These are phyloP conservation scores for Drosophila anomelani DNA, from an alignment of 2,888 invertebrate genomes.

Conservation along the genomic window DNA sequence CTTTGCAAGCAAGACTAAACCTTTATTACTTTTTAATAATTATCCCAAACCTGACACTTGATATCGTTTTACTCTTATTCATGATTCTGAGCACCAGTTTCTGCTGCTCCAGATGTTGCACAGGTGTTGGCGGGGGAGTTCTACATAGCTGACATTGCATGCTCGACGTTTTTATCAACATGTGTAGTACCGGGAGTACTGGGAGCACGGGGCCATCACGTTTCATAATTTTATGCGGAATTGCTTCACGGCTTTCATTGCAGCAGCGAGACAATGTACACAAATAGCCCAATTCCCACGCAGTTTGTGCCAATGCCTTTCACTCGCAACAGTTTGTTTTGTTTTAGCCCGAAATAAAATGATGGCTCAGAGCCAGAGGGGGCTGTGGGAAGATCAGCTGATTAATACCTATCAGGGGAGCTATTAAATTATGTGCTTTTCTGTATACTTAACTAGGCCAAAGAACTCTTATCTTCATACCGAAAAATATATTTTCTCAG, in stretches of 20 bases:
- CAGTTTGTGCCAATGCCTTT: slow-evolving; percentile 59
- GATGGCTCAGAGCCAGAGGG: slow-evolving; percentile 18
- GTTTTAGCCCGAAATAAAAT: slow-evolving; percentile 30
- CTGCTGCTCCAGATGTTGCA: slow-evolving; percentile 7
- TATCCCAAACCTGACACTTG: background rate
- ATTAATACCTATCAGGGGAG: slow-evolving; percentile 17
- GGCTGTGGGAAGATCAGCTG: slow-evolving; percentile 27
- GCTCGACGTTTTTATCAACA: slow-evolving; percentile 47
- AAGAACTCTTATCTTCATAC: slow-evolving; percentile 1
- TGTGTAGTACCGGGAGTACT: slow-evolving; percentile 29
- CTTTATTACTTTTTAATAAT: no score
- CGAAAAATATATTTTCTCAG: background rate
- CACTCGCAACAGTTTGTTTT: slow-evolving; percentile 52
- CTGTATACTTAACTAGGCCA: slow-evolving; percentile 1
- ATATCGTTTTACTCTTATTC: background rate
- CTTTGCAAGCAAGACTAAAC: background rate
- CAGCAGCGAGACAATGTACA: slow-evolving; percentile 36
- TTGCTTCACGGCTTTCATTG: slow-evolving; percentile 50
- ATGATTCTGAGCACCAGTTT: background rate
- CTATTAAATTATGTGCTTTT: background rate
- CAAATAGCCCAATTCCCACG: slow-evolving; percentile 70
- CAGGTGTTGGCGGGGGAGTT: slow-evolving; percentile 11
- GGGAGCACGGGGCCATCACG: slow-evolving; percentile 26
- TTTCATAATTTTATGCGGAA: slow-evolving; percentile 49
- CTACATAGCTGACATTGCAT: slow-evolving; percentile 31